Evolutionary conservation across 92 coral and sea anemone genomes (phyloP).

Genomic region (Diadumene lineata): DNA sequence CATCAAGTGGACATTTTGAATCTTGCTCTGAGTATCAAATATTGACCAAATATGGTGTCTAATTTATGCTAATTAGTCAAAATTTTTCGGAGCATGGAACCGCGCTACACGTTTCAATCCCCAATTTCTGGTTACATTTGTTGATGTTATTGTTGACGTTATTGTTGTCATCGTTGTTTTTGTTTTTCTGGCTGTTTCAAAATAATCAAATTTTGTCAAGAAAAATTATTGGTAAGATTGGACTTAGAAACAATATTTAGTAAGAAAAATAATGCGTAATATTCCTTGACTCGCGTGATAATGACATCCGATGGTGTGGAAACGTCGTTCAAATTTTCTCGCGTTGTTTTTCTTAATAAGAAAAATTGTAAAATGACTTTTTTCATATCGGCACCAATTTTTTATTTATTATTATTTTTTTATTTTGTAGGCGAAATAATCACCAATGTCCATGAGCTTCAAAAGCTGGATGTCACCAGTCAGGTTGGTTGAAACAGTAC

Average conservation of each 20-base stretch:
- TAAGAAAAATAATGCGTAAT: too few relatives aligned
- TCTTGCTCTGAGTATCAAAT: too few relatives aligned
- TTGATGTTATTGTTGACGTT: too few relatives aligned
- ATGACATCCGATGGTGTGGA: too few relatives aligned
- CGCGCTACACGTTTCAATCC: too few relatives aligned
- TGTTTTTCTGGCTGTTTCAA: background rate
- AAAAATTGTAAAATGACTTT: too few relatives aligned
- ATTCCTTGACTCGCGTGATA: too few relatives aligned
- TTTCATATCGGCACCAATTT: background rate
- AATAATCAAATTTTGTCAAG: background rate
- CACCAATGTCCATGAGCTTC: conserved; percentile 62
- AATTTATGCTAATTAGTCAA: too few relatives aligned
- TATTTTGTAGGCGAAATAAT: conserved; percentile 70
- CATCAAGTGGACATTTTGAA: too few relatives aligned
- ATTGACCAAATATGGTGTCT: too few relatives aligned
- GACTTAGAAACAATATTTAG: too few relatives aligned
- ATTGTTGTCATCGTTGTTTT: background rate
- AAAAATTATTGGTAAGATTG: background rate
- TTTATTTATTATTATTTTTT: background rate
- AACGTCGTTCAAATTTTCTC: background rate
- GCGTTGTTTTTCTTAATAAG: background rate
- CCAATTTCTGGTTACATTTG: background rate
- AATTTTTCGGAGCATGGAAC: too few relatives aligned
- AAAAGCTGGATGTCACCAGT: conserved; percentile 71
- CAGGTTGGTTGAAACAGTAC: conserved; percentile 54